Conservation (phyloP, 2,113 vertebrate species). For the Anser cygnoides region DNA sequence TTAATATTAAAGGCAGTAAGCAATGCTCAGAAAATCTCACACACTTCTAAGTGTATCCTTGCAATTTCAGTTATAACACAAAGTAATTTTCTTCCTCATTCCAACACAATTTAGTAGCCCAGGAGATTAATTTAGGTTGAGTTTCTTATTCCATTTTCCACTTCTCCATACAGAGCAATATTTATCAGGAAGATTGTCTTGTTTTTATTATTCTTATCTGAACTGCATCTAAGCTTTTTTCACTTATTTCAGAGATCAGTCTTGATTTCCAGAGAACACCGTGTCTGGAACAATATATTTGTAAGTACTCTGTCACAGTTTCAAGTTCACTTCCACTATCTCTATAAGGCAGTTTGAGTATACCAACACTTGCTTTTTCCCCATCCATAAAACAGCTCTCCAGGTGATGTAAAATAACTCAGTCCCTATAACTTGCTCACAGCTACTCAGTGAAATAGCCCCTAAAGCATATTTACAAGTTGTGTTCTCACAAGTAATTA, state of each 20-base stretch:
- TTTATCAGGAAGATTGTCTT: constrained; percentile 1
- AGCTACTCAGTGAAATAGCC: neutral
- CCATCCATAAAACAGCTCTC: neutral
- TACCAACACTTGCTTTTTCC: neutral
- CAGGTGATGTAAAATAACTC: neutral
- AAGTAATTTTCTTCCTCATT: neutral
- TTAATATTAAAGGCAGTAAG: neutral
- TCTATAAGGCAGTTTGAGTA: neutral
- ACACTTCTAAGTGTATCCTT: neutral
- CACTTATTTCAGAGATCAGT: neutral
- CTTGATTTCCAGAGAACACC: constrained; percentile 1
- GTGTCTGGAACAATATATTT: neutral
- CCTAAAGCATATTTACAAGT: neutral
- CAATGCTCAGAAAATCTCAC: neutral
- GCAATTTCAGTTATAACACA: neutral
- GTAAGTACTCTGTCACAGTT: neutral
- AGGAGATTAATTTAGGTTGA: neutral
- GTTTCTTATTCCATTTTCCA: constrained; percentile 14
- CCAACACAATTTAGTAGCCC: neutral
- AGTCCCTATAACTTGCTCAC: neutral
- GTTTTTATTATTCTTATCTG: neutral
- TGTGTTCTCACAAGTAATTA: neutral
- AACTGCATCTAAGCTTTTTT: neutral
- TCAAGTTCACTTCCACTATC: neutral
- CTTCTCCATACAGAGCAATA: neutral